These are phyloP conservation scores for Galeopterus variegatus DNA, from an alignment of 2,113 vertebrate species.

Conservation along the genomic window DNA sequence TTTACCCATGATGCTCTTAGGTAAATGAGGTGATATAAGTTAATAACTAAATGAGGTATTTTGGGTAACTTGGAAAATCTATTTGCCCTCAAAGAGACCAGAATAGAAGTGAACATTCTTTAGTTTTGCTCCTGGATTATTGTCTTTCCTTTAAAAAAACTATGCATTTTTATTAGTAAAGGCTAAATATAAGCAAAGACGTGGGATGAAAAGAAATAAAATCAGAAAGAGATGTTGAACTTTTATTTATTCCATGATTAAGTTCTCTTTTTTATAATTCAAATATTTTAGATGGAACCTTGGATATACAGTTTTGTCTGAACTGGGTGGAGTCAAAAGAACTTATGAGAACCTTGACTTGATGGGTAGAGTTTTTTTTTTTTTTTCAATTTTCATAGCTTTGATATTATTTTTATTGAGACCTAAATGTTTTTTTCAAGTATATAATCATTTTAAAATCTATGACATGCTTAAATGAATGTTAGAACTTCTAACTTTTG, in stretches of 20 bases:
- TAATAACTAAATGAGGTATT: background rate
- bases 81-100: background rate
- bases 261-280: background rate
- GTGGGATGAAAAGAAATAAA: background rate
- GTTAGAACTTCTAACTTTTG: slow-evolving; percentile 19
- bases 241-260: background rate
- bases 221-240: background rate
- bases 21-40: background rate
- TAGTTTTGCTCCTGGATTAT: background rate
- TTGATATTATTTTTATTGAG: slow-evolving; percentile 53
- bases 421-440: slow-evolving; percentile 68
- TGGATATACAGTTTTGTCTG: background rate
- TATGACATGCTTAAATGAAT: background rate
- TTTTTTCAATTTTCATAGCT: slow-evolving; percentile 22
- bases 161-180: background rate
- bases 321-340: background rate
- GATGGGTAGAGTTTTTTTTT: background rate
- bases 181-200: background rate
- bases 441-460: slow-evolving; percentile 55
- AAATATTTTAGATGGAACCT: background rate
- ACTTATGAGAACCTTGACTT: background rate
- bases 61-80: background rate
- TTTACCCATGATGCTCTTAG: background rate
- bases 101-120: background rate
- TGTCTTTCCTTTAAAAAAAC: background rate